Percentiles rank a stretch among this genome's conserved stretches.
phyloP scores from a whole-genome alignment of 2,888 invertebrate genomes.

The Abrostola tripartita region DNA sequence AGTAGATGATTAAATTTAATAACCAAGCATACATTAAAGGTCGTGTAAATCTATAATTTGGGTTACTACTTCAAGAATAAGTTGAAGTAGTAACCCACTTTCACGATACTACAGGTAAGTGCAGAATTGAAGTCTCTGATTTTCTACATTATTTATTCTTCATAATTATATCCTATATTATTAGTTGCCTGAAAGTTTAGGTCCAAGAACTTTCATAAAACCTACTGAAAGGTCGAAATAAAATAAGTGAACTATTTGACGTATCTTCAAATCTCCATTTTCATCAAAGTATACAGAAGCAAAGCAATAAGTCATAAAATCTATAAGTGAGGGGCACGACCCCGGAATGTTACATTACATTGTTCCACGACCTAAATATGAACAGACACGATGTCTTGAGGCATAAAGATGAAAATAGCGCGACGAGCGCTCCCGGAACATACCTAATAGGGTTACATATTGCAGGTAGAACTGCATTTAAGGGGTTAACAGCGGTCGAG shows the following conservation, averaged over 20 bases:
- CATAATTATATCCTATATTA: too few species aligned
- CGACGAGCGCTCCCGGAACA: constrained; percentile 17
- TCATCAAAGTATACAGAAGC: not conserved
- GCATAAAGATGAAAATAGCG: constrained; percentile 38
- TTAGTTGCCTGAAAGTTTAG: too few species aligned
- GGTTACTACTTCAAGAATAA: too few species aligned
- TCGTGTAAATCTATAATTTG: too few species aligned
- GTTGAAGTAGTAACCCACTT: too few species aligned
- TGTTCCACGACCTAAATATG: constrained; percentile 41
- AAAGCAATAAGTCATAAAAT: not conserved
- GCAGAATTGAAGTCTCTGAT: too few species aligned
- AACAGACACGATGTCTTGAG: constrained; percentile 29
- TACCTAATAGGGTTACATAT: constrained; percentile 42
- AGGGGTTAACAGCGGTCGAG: constrained; percentile 48
- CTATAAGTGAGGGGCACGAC: not conserved
- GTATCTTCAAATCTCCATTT: not conserved
- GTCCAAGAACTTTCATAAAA: too few species aligned
- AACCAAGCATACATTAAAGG: too few species aligned
- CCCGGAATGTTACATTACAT: constrained; percentile 13
- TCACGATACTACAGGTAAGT: too few species aligned
- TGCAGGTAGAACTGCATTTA: constrained; percentile 49
- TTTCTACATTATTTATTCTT: too few species aligned
- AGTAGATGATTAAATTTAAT: not conserved
- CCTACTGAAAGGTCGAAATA: too few species aligned
- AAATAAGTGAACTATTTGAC: not conserved